Percentiles rank a stretch among this genome's conserved stretches.
Evolutionary conservation across 2,113 vertebrate species (phyloP).

Genomic region (Thymallus thymallus): DNA sequence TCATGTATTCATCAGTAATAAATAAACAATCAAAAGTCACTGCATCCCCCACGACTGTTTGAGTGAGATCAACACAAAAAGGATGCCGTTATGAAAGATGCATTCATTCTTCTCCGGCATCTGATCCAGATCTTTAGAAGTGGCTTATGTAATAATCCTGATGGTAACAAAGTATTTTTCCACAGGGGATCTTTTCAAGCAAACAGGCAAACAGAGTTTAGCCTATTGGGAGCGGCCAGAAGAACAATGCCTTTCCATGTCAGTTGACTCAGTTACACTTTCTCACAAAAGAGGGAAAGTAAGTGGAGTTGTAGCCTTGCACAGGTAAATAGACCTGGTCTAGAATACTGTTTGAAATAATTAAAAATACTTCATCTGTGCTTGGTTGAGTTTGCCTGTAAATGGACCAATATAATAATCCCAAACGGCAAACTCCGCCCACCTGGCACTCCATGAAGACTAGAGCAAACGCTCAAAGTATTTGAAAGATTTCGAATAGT

Average conservation of each 20-base stretch:
- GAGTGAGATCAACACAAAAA: slow-evolving; percentile 19
- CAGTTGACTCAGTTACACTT: slow-evolving; percentile 45
- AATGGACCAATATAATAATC: no score
- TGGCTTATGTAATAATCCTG: slow-evolving; percentile 2
- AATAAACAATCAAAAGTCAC: not conserved
- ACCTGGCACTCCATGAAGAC: no score
- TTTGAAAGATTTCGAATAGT: no score
- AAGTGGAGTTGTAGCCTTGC: slow-evolving; percentile 17
- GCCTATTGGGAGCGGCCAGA: not conserved
- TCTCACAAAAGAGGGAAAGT: slow-evolving; percentile 38
- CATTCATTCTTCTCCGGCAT: slow-evolving; percentile 9
- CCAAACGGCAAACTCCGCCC: no score
- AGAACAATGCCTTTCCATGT: slow-evolving; percentile 43
- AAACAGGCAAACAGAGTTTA: slow-evolving; percentile 12
- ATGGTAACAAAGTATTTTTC: no score
- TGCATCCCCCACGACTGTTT: not conserved
- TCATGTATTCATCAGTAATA: no score
- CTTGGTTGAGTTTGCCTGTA: no score
- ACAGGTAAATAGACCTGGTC: not conserved
- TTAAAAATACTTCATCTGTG: no score
- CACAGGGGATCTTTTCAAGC: not conserved
- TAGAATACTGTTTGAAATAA: no score
- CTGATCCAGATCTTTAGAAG: slow-evolving; percentile 16
- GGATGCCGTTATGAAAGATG: slow-evolving; percentile 15
- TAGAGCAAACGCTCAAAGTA: no score